Evolutionary conservation across 2,113 vertebrate species (phyloP).

Genomic region (Mirounga angustirostris): DNA sequence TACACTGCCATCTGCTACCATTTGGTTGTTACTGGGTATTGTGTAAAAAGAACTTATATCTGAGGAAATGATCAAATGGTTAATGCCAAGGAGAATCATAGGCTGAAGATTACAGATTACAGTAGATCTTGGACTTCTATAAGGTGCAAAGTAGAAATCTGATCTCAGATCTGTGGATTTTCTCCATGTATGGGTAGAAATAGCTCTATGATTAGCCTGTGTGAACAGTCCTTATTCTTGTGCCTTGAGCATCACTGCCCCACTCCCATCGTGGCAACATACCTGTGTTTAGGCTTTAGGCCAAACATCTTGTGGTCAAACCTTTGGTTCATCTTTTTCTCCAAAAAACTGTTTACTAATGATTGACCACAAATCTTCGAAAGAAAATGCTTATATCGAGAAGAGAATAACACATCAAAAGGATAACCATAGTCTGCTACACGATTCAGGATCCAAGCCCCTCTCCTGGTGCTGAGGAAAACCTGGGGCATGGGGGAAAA

Average conservation of each 20-base stretch:
- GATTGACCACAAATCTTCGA: slow-evolving; percentile 45
- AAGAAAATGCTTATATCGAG: slow-evolving; percentile 79
- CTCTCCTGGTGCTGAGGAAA: slow-evolving; percentile 94
- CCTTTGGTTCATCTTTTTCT: slow-evolving; percentile 86
- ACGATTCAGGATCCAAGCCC: slow-evolving; percentile 92
- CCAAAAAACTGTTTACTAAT: slow-evolving; percentile 64
- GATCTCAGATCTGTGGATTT: background rate
- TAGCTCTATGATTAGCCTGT: background rate
- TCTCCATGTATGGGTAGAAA: background rate
- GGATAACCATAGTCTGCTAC: slow-evolving; percentile 88
- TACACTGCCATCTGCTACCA: background rate
- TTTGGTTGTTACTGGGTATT: background rate
- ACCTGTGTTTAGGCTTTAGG: slow-evolving; percentile 91
- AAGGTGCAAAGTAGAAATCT: background rate
- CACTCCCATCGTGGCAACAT: background rate
- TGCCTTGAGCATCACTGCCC: background rate
- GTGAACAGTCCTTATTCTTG: background rate
- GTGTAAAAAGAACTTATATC: background rate
- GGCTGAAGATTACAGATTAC: background rate
- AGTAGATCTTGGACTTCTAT: background rate
- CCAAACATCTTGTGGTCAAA: slow-evolving; percentile 90
- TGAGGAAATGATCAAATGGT: background rate
- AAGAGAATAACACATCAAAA: slow-evolving; percentile 74
- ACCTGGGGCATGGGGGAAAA: slow-evolving; percentile 87
- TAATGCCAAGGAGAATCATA: background rate